Evolutionary conservation across 2,888 invertebrate species (phyloP).

Genomic region (Drepanosiphum platanoidis): DNA sequence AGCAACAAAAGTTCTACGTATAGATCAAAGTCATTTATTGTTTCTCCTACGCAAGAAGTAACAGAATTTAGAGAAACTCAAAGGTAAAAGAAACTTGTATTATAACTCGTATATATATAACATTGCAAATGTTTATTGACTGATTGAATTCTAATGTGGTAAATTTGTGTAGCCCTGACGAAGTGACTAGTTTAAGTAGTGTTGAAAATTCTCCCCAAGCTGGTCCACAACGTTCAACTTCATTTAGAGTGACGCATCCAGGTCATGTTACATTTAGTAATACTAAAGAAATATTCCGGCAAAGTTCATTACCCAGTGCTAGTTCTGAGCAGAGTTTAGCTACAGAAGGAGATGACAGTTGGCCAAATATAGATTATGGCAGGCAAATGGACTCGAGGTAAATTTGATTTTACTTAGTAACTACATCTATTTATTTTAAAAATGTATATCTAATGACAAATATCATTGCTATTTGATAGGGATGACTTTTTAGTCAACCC

Average conservation of each 20-base stretch:
- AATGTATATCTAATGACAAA: neutral
- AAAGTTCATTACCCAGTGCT: constrained; percentile 81
- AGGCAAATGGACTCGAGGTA: constrained; percentile 38
- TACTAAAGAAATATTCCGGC: constrained; percentile 68
- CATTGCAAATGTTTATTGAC: neutral
- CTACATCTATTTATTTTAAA: neutral
- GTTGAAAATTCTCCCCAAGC: constrained; percentile 57
- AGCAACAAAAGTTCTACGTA: constrained; percentile 74
- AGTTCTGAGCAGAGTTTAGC: constrained; percentile 74
- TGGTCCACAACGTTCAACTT: constrained; percentile 50
- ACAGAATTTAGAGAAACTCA: constrained; percentile 47
- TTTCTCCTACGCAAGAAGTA: constrained; percentile 72
- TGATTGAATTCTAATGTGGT: neutral
- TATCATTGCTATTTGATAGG: constrained; percentile 24
- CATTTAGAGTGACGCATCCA: constrained; percentile 41
- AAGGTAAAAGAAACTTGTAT: constrained; percentile 41
- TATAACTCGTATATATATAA: too few relatives aligned
- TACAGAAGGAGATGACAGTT: constrained; percentile 64
- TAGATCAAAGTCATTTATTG: constrained; percentile 81
- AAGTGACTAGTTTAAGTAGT: constrained; percentile 54
- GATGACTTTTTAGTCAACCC: constrained; percentile 55
- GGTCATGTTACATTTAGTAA: constrained; percentile 56
- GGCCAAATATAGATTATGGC: constrained; percentile 49
- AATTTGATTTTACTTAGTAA: constrained; percentile 16
- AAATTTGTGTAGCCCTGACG: constrained; percentile 36